Conservation (phyloP, 2,797 vertebrate genomes). For the Poliocrania exsul region DNA sequence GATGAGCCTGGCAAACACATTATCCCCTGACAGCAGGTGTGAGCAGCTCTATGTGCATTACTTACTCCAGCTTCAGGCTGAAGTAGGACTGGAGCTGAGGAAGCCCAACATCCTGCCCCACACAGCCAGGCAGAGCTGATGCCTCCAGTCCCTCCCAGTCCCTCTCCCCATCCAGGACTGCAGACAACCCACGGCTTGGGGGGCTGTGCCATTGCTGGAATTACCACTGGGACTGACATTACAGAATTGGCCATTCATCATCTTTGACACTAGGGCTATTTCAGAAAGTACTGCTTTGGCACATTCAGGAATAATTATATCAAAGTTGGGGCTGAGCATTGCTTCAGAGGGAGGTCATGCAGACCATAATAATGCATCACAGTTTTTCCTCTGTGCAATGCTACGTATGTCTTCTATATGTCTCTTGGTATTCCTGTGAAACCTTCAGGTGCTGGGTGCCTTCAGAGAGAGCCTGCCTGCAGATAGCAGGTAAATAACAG, state of each 20-base stretch:
- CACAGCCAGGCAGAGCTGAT: background rate
- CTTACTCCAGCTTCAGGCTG: background rate
- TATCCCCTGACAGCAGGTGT: background rate
- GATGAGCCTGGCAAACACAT: background rate
- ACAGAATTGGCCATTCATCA: constrained; percentile 69
- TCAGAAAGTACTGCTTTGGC: constrained; percentile 71
- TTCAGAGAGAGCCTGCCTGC: background rate
- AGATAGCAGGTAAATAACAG: background rate
- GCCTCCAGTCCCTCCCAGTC: fast-evolving
- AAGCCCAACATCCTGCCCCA: fast-evolving
- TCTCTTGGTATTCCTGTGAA: background rate
- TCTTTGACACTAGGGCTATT: constrained; percentile 63
- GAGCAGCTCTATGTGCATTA: fast-evolving
- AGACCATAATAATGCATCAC: constrained; percentile 47
- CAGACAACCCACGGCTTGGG: background rate
- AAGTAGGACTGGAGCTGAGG: background rate
- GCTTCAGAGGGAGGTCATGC: constrained; percentile 56
- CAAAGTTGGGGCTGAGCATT: constrained; percentile 16
- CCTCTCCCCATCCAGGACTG: background rate
- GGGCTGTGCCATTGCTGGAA: constrained; percentile 22
- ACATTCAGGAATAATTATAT: constrained; percentile 63
- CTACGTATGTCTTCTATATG: background rate
- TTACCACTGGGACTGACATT: constrained; percentile 67
- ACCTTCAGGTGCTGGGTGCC: background rate
- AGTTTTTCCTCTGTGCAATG: background rate